Evolutionary conservation across 1,140 invertebrate genomes (phyloP), one percentile per base, ranked within the genome.

Genomic region (Drosophila persimilis): DNA sequence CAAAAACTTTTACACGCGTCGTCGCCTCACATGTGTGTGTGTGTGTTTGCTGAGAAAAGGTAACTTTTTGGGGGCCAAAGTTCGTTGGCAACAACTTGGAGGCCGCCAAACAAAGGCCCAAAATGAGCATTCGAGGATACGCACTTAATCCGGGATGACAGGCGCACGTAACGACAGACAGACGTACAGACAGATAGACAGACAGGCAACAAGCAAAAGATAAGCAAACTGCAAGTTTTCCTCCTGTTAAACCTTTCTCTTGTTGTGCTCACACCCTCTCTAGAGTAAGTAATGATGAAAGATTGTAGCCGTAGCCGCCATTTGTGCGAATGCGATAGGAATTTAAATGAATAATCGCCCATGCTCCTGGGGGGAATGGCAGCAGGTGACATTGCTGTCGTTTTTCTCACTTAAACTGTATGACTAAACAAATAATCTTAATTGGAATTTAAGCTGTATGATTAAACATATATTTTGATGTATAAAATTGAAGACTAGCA

Each of bases 1-100:
- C 70, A 88, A 71, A 86, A 86, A 86, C 69, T 88, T 88, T 88
- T 86, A 71, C 70, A 86, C 78, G 78, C 81, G 73, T 80, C 80
- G 77, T 77, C 81, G 77, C 77, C 81, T 67, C 50, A 66, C 66
- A 56, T 77, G 80, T 77, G 64, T 26, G 24, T 24, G 5, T 24
- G 17, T 43, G n/a, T 29, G 60, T 46, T 51, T 51, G 57, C 39
- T n/a, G 13, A 22, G 46, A 43, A 74, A 86, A 85, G 69, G 73
- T 86, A 77, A 74, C 69, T 80, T 86, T 73, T 63, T 58, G 62
- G 73, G 62, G 77, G 61, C 61, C 55, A 80, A 85, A 85, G 67
- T 77, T 86, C 41, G 64, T 15, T 43, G 47, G 41, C 48, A 55
- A 67, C 54, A 48, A 52, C 46, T 24, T 46, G 47, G 39, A 29